Evolutionary conservation across 2,797 vertebrate genomes (phyloP).

Genomic region (Sylvia borin): DNA sequence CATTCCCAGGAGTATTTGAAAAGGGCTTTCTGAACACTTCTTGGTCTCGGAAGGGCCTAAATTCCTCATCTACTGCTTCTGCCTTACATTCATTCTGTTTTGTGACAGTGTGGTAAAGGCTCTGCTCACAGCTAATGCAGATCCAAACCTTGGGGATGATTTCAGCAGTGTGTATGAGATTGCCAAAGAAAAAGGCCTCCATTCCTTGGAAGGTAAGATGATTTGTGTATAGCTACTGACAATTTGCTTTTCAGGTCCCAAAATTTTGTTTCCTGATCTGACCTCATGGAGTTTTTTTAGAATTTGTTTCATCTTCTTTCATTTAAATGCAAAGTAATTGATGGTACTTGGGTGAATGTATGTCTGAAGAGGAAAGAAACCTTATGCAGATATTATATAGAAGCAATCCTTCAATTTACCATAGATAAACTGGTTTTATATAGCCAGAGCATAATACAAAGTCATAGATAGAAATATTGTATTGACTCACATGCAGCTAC

Average conservation of each 20-base stretch:
- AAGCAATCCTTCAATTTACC: constrained; percentile 8
- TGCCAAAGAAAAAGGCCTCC: constrained; percentile 89
- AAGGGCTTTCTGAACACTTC: neutral
- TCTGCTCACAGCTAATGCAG: constrained; percentile 86
- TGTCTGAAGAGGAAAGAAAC: constrained; percentile 27
- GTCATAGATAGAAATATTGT: fast-evolving
- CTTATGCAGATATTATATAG: neutral
- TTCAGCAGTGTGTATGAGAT: constrained; percentile 94
- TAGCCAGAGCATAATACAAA: neutral
- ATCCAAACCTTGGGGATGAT: constrained; percentile 91
- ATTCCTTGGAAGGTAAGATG: constrained; percentile 91
- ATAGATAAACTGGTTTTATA: neutral
- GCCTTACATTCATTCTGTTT: neutral
- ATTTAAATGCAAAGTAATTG: neutral
- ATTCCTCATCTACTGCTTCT: neutral
- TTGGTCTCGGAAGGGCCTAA: neutral
- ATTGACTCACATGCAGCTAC: neutral
- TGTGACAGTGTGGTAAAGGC: constrained; percentile 84
- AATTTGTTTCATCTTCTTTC: neutral
- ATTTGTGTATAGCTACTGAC: neutral
- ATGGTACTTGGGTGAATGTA: neutral
- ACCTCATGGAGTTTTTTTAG: fast-evolving
- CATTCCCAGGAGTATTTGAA: neutral
- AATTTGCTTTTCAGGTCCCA: neutral
- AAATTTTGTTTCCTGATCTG: neutral